A percentile compares a stretch with the other conserved stretches of the same genome.
These are phyloP conservation scores for Chesias legatella DNA, from an alignment of 2,888 invertebrate species.

Conservation along the genomic window DNA sequence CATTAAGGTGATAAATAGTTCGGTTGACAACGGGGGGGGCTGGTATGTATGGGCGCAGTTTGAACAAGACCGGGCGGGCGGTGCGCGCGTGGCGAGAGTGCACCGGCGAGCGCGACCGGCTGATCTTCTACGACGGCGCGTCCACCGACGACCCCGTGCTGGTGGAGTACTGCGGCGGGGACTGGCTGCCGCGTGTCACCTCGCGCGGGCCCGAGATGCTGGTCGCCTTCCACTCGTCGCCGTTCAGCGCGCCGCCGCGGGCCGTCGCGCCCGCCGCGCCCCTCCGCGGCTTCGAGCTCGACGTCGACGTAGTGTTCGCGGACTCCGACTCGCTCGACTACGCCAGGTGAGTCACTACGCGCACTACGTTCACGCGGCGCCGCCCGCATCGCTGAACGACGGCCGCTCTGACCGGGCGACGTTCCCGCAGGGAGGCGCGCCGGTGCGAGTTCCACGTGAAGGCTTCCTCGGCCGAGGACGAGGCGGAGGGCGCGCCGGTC, in stretches of 20 bases:
- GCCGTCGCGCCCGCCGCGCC: slow-evolving; percentile 81
- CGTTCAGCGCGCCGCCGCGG: slow-evolving; percentile 89
- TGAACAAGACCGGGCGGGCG: slow-evolving; percentile 86
- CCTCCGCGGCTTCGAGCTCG: slow-evolving; percentile 89
- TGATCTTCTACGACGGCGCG: slow-evolving; percentile 93
- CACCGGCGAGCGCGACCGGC: slow-evolving; percentile 89
- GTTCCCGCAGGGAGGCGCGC: slow-evolving; percentile 63
- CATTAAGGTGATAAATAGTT: too few species aligned
- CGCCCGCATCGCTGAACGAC: not conserved
- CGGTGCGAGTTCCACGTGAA: slow-evolving; percentile 89
- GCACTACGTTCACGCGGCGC: not conserved
- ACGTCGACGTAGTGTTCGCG: slow-evolving; percentile 92
- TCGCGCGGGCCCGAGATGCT: slow-evolving; percentile 89
- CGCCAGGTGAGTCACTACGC: slow-evolving; percentile 68
- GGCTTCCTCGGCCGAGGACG: slow-evolving; percentile 84
- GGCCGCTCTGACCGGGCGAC: not conserved
- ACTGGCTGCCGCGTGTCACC: slow-evolving; percentile 88
- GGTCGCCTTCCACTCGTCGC: slow-evolving; percentile 92
- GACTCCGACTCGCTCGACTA: slow-evolving; percentile 93
- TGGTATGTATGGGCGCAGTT: too few species aligned
- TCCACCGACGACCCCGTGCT: slow-evolving; percentile 90
- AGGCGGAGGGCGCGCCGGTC: slow-evolving; percentile 61
- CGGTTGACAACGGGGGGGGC: too few species aligned
- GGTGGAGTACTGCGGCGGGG: slow-evolving; percentile 93
- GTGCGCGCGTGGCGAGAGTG: slow-evolving; percentile 92